Conservation (phyloP, 2,797 vertebrate genomes). For the Diplodus sargus region DNA sequence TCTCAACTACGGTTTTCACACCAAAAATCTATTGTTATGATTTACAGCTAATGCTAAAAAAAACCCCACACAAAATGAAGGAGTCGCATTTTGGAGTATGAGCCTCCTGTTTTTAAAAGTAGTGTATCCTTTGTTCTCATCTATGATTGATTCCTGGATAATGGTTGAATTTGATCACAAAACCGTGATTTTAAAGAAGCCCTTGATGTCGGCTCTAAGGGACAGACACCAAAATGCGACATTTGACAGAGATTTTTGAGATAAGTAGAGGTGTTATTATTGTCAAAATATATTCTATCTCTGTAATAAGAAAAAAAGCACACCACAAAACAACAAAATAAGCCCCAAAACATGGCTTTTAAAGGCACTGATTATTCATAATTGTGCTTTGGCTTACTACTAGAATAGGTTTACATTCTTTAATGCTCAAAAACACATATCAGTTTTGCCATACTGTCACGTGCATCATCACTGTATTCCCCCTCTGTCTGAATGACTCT, state of each 20-base stretch:
- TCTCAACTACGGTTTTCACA: conserved; percentile 12
- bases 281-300: conserved; percentile 1
- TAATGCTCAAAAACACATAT: too few species aligned
- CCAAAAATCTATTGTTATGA: not conserved
- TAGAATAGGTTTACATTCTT: too few species aligned
- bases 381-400: too few species aligned
- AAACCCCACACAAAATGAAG: not conserved
- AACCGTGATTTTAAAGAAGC: not conserved
- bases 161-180: not conserved
- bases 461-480: too few species aligned
- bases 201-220: not conserved
- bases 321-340: conserved; percentile 3
- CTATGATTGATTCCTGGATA: conserved; percentile 8
- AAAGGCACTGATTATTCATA: too few species aligned
- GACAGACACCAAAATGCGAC: conserved; percentile 7
- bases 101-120: not conserved
- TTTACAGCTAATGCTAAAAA: not conserved
- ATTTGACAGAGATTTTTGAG: not conserved
- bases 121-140: not conserved
- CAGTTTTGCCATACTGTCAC: too few species aligned
- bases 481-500: too few species aligned
- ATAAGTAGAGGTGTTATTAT: not conserved
- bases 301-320: not conserved
- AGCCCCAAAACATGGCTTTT: not conserved
- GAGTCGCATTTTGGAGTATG: not conserved